Percentiles rank a stretch among this genome's conserved stretches.
Conservation (phyloP, 2,888 invertebrate species). For the Bibio marci region DNA sequence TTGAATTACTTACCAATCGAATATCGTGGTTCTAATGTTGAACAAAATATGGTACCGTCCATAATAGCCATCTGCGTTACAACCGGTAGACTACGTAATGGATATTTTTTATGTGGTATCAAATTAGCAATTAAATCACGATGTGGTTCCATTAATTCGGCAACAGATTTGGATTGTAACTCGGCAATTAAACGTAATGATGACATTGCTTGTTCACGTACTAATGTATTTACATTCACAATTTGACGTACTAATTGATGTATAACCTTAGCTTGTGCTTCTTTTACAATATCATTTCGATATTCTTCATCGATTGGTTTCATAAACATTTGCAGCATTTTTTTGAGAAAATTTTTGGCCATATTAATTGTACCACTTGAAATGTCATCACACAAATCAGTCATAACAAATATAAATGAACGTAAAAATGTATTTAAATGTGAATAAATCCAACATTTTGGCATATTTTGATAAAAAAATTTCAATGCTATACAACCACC, state of each 20-base stretch:
- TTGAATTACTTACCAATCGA: conserved; percentile 51
- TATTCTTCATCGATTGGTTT: conserved; percentile 29
- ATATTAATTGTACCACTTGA: conserved; percentile 93
- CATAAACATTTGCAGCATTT: conserved; percentile 65
- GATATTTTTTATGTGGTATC: conserved; percentile 88
- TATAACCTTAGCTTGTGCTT: conserved; percentile 75
- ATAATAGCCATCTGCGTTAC: conserved; percentile 93
- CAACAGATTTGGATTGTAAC: conserved; percentile 67
- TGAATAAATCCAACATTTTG: conserved; percentile 72
- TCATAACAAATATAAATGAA: conserved; percentile 81
- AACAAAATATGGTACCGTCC: conserved; percentile 95
- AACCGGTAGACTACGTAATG: conserved; percentile 83
- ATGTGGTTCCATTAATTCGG: conserved; percentile 89
- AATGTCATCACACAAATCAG: conserved; percentile 89
- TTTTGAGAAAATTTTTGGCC: conserved; percentile 81
- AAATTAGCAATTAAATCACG: conserved; percentile 83
- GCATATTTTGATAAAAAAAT: conserved; percentile 77
- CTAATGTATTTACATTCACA: conserved; percentile 81
- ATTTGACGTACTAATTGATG: conserved; percentile 86
- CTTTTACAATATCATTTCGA: conserved; percentile 44
- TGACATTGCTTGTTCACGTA: conserved; percentile 83
- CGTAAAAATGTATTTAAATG: conserved; percentile 75
- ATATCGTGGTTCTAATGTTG: conserved; percentile 74
- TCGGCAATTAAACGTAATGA: conserved; percentile 70
- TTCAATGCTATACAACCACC: conserved; percentile 90